Percentiles rank a stretch among this genome's conserved stretches.
phyloP scores from a whole-genome alignment of 2,113 vertebrate genomes.

The Rissa tridactyla region DNA sequence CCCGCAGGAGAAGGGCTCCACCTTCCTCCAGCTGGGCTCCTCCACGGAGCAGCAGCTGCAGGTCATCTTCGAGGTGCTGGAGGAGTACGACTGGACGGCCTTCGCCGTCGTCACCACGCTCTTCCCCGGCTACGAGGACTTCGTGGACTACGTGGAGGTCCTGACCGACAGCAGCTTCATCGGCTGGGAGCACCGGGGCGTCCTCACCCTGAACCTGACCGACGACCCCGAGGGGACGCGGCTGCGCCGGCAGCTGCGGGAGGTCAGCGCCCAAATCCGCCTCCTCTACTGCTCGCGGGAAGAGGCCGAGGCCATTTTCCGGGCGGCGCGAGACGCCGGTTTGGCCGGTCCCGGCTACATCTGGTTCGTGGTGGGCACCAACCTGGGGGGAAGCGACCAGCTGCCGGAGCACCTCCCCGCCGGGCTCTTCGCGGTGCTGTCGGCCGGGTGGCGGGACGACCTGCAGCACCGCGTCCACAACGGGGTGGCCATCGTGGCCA shows the following conservation, averaged over 20 bases:
- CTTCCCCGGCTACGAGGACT: constrained; percentile 91
- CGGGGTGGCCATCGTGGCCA: constrained; percentile 90
- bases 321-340: constrained; percentile 85
- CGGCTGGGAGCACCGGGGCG: constrained; percentile 94
- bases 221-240: constrained; percentile 82
- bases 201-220: constrained; percentile 87
- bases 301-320: constrained; percentile 88
- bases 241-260: constrained; percentile 85
- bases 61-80: constrained; percentile 95
- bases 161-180: constrained; percentile 93
- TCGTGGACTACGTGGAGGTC: constrained; percentile 89
- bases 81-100: constrained; percentile 94
- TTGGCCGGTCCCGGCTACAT: constrained; percentile 89
- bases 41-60: constrained; percentile 91
- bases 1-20: constrained; percentile 88
- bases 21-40: constrained; percentile 92
- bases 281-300: constrained; percentile 94
- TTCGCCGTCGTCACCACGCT: constrained; percentile 91
- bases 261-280: constrained; percentile 90
- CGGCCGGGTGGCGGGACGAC: constrained; percentile 90
- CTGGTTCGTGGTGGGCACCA: constrained; percentile 91
- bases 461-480: constrained; percentile 82
- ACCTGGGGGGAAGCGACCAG: constrained; percentile 80
- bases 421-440: constrained; percentile 88
- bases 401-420: constrained; percentile 79